Evolutionary conservation across 2,797 vertebrate genomes (phyloP).

Genomic region (Sebastes nivosus): DNA sequence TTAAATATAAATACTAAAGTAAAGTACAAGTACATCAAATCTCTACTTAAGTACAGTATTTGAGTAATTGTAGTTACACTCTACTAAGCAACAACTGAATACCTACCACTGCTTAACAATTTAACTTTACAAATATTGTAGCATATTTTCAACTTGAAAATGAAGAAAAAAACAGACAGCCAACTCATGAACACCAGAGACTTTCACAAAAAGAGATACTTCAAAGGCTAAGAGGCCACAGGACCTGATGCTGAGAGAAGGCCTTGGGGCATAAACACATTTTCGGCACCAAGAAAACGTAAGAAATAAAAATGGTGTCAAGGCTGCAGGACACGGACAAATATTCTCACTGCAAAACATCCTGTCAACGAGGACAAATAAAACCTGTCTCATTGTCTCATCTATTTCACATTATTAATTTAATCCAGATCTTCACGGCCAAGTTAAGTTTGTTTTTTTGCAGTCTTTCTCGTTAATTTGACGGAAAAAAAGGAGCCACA

Average conservation of each 20-base stretch:
- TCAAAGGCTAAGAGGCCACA: constrained; percentile 40
- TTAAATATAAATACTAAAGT: not conserved
- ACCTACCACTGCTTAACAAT: not conserved
- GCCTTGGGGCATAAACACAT: constrained; percentile 36
- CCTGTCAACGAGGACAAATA: not conserved
- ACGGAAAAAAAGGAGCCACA: not conserved
- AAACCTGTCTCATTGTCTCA: not conserved
- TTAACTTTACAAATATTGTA: not conserved
- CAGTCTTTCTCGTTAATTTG: not conserved
- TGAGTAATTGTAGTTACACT: not conserved
- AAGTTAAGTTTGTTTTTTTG: not conserved
- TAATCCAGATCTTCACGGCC: not conserved
- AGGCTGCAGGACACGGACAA: constrained; percentile 42
- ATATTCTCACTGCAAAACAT: constrained; percentile 6
- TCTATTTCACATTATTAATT: not conserved
- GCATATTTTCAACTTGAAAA: not conserved
- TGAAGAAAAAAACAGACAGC: not conserved
- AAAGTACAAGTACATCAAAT: not conserved
- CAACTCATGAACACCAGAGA: not conserved
- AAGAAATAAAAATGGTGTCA: constrained; percentile 35
- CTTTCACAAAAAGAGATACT: constrained; percentile 20
- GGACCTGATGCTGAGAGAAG: constrained; percentile 33
- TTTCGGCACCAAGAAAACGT: constrained; percentile 29
- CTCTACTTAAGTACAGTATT: not conserved
- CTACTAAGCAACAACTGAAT: not conserved